These are phyloP conservation scores for Anguilla rostrata DNA, from an alignment of 2,113 vertebrate genomes.

Conservation along the genomic window DNA sequence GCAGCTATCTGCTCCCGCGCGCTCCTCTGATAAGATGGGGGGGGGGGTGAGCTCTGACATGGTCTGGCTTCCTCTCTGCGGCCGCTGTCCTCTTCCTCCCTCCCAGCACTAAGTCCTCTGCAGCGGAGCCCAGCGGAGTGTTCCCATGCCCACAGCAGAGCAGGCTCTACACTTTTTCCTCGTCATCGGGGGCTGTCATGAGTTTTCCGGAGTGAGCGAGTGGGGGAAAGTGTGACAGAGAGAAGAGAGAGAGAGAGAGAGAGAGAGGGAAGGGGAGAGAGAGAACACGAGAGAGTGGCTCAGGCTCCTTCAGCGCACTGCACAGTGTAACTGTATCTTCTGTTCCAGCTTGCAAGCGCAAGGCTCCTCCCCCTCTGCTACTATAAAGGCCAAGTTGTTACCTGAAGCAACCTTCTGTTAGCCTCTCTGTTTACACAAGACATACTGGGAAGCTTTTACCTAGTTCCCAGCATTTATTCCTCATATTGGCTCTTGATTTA, in stretches of 20 bases:
- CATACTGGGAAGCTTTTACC: slow-evolving; percentile 1
- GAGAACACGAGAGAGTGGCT: neutral
- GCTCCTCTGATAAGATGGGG: neutral
- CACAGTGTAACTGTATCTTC: slow-evolving; percentile 25
- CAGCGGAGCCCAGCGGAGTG: neutral
- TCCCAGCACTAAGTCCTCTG: neutral
- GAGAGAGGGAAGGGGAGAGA: slow-evolving; percentile 9
- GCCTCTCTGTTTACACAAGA: slow-evolving; percentile 17
- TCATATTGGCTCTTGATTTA: neutral
- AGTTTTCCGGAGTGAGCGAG: slow-evolving; percentile 18
- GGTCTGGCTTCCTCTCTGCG: neutral
- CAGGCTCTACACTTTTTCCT: slow-evolving; percentile 20
- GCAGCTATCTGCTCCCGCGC: neutral
- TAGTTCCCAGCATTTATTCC: neutral
- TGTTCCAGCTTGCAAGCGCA: slow-evolving; percentile 1
- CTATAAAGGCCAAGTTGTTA: slow-evolving; percentile 28
- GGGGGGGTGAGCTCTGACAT: neutral
- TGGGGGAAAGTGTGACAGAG: slow-evolving; percentile 26
- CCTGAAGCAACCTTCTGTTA: slow-evolving; percentile 20
- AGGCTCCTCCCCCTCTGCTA: slow-evolving; percentile 21
- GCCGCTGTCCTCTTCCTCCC: neutral
- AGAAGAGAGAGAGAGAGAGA: slow-evolving; percentile 31
- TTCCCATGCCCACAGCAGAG: neutral
- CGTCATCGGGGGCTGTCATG: slow-evolving; percentile 10
- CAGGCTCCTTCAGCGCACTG: neutral